Percentiles rank a stretch among this genome's conserved stretches.
Conservation (phyloP, 1,140 invertebrate genomes). For the Eurytemora carolleeae region DNA sequence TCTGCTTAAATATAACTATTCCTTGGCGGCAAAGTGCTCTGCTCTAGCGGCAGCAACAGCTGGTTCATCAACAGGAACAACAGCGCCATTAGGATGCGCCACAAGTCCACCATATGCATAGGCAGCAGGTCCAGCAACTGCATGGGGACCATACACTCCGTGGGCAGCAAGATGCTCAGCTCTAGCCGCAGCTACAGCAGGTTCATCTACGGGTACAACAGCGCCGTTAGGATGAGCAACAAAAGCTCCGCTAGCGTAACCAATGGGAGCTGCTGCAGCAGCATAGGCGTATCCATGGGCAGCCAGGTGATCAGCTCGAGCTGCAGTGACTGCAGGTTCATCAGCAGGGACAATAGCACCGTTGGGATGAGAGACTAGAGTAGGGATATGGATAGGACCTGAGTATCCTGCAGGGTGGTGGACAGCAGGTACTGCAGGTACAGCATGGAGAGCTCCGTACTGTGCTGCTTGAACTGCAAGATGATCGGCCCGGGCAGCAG, state of each 20-base stretch:
- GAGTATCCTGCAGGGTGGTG: no score
- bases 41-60: neutral
- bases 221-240: conserved; percentile 2
- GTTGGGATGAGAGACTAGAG: neutral
- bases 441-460: neutral
- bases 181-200: neutral
- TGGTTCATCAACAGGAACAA: conserved; percentile 2
- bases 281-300: conserved; percentile 4
- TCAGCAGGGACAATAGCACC: conserved; percentile 2
- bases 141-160: neutral
- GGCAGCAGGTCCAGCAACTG: neutral
- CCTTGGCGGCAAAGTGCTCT: conserved; percentile 9
- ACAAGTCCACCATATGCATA: conserved; percentile 2
- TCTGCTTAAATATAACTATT: no score
- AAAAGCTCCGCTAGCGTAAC: no score
- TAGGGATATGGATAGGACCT: no score
- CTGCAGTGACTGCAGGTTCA: neutral
- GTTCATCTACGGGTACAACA: neutral
- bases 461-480: neutral
- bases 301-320: conserved; percentile 5
- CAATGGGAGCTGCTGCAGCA: neutral
- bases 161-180: neutral
- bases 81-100: conserved; percentile 11
- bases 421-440: no score
- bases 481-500: conserved; percentile 6